A percentile compares a stretch with the other conserved stretches of the same genome.
Evolutionary conservation across 2,113 vertebrate genomes (phyloP).

Genomic region (Mustelus asterias): DNA sequence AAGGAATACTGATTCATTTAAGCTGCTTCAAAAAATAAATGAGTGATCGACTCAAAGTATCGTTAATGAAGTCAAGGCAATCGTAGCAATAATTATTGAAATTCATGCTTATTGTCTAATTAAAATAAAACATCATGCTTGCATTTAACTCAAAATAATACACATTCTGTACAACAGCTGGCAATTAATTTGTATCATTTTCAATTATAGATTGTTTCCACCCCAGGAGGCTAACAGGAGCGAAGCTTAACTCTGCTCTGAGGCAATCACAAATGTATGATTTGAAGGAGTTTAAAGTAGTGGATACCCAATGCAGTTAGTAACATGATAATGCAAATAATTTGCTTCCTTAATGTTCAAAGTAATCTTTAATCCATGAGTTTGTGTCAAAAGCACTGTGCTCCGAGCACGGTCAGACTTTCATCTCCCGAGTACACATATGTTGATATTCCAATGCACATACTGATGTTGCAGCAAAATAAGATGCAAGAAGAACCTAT

Average conservation of each 20-base stretch:
- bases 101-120: not conserved
- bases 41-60: not conserved
- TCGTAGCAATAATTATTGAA: not conserved
- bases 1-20: not conserved
- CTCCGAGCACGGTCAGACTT: not conserved
- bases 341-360: not conserved
- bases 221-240: not conserved
- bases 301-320: not conserved
- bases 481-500: not conserved
- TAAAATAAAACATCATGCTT: not conserved
- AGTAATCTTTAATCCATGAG: not conserved
- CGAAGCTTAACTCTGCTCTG: not conserved
- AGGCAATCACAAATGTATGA: not conserved
- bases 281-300: not conserved
- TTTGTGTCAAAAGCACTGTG: not conserved
- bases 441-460: not conserved
- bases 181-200: not conserved
- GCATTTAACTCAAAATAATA: not conserved
- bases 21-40: not conserved
- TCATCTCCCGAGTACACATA: not conserved
- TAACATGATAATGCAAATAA: not conserved
- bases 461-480: not conserved
- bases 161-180: not conserved
- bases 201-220: not conserved
- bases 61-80: not conserved